Evolutionary conservation across 2,888 invertebrate species (phyloP).

Genomic region (Acanthosoma haemorrhoidale): DNA sequence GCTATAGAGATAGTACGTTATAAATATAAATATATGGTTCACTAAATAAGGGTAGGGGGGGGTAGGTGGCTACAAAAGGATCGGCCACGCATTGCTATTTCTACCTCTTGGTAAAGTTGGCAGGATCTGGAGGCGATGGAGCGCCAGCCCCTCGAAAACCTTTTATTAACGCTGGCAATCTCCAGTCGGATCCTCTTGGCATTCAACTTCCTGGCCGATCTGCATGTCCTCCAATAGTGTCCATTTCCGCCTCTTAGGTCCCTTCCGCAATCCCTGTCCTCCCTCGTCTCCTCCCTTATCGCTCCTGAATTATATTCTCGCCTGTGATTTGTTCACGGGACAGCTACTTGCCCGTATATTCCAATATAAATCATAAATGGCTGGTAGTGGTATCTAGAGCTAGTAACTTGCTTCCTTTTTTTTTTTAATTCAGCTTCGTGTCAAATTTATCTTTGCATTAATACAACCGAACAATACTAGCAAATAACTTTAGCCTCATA

Average conservation of each 20-base stretch:
- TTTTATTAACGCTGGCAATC: background rate
- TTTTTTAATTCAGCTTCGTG: background rate
- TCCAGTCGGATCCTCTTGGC: no score
- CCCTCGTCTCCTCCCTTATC: background rate
- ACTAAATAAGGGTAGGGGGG: no score
- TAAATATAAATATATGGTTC: no score
- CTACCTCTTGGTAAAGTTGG: no score
- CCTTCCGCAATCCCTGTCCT: background rate
- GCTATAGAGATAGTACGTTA: no score
- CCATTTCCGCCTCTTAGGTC: background rate
- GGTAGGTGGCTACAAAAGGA: no score
- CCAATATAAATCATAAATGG: background rate
- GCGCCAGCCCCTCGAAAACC: background rate
- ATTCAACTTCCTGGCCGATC: background rate
- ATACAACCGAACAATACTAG: background rate
- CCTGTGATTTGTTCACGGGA: background rate
- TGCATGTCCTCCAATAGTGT: background rate
- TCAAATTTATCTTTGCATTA: background rate
- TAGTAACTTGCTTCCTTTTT: background rate
- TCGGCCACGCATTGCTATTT: no score
- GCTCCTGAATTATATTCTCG: background rate
- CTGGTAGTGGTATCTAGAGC: background rate
- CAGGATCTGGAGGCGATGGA: no score
- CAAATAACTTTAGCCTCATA: no score
- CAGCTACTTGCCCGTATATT: background rate